phyloP scores from a whole-genome alignment of 2,888 invertebrate genomes.

The Pseudococcus longispinus region DNA sequence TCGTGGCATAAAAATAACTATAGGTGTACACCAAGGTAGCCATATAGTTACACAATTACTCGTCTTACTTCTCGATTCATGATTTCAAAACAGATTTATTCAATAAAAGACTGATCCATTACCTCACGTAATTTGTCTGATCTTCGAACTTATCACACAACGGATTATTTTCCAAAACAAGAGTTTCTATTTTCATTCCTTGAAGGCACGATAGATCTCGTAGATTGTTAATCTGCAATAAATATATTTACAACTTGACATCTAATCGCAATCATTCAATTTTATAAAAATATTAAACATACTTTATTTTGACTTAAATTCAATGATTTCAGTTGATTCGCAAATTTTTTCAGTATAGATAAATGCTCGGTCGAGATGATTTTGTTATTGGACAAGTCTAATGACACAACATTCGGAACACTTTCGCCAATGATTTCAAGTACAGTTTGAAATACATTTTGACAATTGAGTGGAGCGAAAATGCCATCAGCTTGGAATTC shows the following conservation, averaged over 20 bases:
- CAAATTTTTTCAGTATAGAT: slow-evolving; percentile 8
- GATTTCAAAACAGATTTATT: not conserved
- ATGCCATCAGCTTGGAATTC: slow-evolving; percentile 64
- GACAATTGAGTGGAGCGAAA: slow-evolving; percentile 78
- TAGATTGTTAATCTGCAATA: slow-evolving; percentile 2
- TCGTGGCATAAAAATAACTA: too few relatives aligned
- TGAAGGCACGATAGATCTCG: slow-evolving; percentile 13
- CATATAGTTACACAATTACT: too few relatives aligned
- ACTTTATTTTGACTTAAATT: slow-evolving; percentile 38
- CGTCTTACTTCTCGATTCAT: not conserved
- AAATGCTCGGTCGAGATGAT: slow-evolving; percentile 64
- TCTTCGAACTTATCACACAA: slow-evolving; percentile 79
- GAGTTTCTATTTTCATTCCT: slow-evolving; percentile 68
- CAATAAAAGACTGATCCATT: slow-evolving; percentile 62
- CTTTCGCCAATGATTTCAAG: slow-evolving; percentile 82
- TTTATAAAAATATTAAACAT: not conserved
- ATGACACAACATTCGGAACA: slow-evolving; percentile 81
- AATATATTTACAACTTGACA: not conserved
- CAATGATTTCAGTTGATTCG: not conserved
- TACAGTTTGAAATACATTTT: slow-evolving; percentile 74
- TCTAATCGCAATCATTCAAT: not conserved
- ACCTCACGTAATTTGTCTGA: slow-evolving; percentile 83
- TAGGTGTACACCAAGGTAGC: too few relatives aligned
- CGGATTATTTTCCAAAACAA: slow-evolving; percentile 82
- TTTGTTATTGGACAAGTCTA: slow-evolving; percentile 83